Evolutionary conservation across 2,797 vertebrate genomes (phyloP).

Genomic region (Fratercula arctica): DNA sequence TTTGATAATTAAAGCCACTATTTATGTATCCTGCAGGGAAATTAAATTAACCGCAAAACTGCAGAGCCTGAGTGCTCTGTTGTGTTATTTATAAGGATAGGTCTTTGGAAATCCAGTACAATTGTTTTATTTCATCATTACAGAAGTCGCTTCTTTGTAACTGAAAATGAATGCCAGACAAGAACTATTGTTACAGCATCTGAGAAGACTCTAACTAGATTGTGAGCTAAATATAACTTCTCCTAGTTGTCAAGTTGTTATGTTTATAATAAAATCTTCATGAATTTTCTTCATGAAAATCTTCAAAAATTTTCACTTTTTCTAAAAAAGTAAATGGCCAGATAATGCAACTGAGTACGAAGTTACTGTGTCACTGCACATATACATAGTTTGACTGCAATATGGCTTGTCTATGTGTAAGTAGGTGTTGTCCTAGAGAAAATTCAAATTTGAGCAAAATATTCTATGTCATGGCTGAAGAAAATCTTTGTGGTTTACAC

Average conservation of each 20-base stretch:
- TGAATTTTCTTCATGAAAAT: neutral
- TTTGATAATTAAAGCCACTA: neutral
- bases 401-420: neutral
- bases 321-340: neutral
- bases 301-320: neutral
- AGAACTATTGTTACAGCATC: neutral
- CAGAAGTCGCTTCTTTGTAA: neutral
- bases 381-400: neutral
- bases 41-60: neutral
- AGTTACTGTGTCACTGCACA: neutral
- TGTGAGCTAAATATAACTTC: neutral
- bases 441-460: neutral
- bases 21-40: neutral
- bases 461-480: neutral
- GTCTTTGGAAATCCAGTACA: neutral
- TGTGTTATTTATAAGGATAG: neutral
- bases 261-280: neutral
- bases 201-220: neutral
- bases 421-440: neutral
- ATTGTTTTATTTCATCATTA: neutral
- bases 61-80: neutral
- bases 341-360: neutral
- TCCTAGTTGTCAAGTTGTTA: neutral
- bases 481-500: neutral
- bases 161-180: neutral